Evolutionary conservation across 2,888 invertebrate genomes (phyloP).

Genomic region (Cheilosia variabilis): DNA sequence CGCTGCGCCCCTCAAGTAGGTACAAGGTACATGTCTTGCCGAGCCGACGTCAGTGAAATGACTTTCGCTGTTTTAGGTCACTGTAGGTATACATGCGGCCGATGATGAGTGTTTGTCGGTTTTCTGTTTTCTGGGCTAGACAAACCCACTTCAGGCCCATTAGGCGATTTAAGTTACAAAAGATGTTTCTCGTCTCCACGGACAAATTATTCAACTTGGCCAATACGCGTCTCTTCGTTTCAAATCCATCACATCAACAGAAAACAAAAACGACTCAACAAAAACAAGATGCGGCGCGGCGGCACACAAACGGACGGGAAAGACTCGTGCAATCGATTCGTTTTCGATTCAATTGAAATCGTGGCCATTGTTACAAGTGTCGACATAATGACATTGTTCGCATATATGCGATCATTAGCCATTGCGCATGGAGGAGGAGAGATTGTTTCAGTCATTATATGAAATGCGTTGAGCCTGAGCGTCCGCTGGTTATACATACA

Average conservation of each 20-base stretch:
- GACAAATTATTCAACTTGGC: constrained; percentile 47
- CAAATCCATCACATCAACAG: not conserved
- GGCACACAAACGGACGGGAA: constrained; percentile 21
- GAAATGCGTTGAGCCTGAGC: constrained; percentile 16
- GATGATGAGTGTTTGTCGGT: constrained; percentile 17
- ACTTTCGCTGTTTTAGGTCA: constrained; percentile 49
- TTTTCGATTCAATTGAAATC: constrained; percentile 64
- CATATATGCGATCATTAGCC: constrained; percentile 54
- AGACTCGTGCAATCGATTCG: constrained; percentile 60
- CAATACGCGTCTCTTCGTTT: constrained; percentile 30
- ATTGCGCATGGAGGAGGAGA: constrained; percentile 46
- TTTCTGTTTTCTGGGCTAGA: constrained; percentile 30
- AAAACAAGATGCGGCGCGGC: constrained; percentile 39
- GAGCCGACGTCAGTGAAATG: constrained; percentile 10
- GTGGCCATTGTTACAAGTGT: constrained; percentile 69
- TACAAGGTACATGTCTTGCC: constrained; percentile 18
- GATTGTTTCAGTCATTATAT: constrained; percentile 42
- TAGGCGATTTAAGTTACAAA: constrained; percentile 38
- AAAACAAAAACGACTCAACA: constrained; percentile 20
- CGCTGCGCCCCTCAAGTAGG: constrained; percentile 21
- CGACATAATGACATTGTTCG: constrained; percentile 74
- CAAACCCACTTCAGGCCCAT: constrained; percentile 59
- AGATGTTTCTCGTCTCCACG: constrained; percentile 21
- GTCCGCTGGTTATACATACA: constrained; percentile 11
- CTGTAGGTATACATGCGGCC: constrained; percentile 14